These are phyloP conservation scores for Myodes glareolus DNA, from an alignment of 2,113 vertebrate genomes.

Conservation along the genomic window DNA sequence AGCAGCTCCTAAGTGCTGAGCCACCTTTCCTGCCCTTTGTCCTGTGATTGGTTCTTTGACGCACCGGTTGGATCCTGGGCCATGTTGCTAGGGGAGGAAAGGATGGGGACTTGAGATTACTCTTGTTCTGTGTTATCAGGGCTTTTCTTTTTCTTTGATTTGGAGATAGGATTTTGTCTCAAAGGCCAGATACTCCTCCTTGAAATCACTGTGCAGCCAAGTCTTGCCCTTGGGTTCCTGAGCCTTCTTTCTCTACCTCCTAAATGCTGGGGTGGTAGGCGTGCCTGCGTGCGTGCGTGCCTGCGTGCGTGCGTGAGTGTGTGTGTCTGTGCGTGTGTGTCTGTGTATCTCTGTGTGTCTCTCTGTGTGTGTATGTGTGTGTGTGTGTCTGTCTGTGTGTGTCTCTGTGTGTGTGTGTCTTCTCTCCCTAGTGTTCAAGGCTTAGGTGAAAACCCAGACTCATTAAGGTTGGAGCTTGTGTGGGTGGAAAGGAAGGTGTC, in stretches of 20 bases:
- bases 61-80: not conserved
- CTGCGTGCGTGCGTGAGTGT: not conserved
- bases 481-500: not conserved
- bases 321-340: no score
- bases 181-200: not conserved
- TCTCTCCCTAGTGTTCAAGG: not conserved
- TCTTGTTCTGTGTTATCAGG: not conserved
- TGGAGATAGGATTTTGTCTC: not conserved
- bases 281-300: no score
- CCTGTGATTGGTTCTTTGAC: not conserved
- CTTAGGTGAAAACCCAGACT: not conserved
- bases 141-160: not conserved
- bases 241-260: not conserved
- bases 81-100: not conserved
- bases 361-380: no score
- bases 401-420: no score
- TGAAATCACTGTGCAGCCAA: not conserved
- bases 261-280: not conserved
- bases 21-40: not conserved
- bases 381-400: not conserved
- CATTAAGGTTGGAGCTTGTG: not conserved
- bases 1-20: not conserved
- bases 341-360: no score
- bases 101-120: not conserved
- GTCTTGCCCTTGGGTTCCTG: not conserved